These are phyloP conservation scores for Bruchidius siliquastri DNA, from an alignment of 2,888 invertebrate genomes.

Conservation along the genomic window DNA sequence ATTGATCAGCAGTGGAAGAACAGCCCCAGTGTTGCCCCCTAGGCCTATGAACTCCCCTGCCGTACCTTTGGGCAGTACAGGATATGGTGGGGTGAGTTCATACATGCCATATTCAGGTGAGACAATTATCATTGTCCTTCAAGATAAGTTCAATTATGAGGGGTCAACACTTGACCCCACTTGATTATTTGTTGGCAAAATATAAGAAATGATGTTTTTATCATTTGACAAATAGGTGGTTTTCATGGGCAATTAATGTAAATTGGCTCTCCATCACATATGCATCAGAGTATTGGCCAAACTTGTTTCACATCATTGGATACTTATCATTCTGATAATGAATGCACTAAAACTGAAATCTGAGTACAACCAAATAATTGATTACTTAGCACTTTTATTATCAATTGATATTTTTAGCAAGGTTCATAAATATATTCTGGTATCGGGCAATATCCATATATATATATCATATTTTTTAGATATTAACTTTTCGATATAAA, in stretches of 20 bases:
- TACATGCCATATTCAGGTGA: constrained; percentile 30
- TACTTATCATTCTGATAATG: not conserved
- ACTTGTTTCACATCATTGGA: not conserved
- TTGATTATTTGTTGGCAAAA: not conserved
- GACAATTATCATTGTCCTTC: not conserved
- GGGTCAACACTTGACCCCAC: not conserved
- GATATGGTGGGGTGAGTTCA: constrained; percentile 13
- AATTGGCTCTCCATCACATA: not conserved
- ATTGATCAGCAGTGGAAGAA: constrained; percentile 22
- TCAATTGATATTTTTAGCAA: too few relatives aligned
- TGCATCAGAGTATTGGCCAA: not conserved
- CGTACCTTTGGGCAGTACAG: constrained; percentile 4
- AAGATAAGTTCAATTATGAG: not conserved
- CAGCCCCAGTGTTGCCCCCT: constrained; percentile 42
- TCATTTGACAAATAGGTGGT: not conserved
- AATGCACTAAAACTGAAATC: not conserved
- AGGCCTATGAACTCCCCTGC: constrained; percentile 34
- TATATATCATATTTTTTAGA: too few relatives aligned
- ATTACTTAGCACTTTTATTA: too few relatives aligned
- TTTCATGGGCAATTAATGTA: not conserved
- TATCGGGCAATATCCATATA: too few relatives aligned
- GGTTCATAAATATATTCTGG: too few relatives aligned
- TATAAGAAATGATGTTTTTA: constrained; percentile 1
- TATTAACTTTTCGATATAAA: too few relatives aligned
- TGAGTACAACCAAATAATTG: not conserved